Conservation (phyloP, 1,140 invertebrate genomes). For the Hesperophylax magnus region DNA sequence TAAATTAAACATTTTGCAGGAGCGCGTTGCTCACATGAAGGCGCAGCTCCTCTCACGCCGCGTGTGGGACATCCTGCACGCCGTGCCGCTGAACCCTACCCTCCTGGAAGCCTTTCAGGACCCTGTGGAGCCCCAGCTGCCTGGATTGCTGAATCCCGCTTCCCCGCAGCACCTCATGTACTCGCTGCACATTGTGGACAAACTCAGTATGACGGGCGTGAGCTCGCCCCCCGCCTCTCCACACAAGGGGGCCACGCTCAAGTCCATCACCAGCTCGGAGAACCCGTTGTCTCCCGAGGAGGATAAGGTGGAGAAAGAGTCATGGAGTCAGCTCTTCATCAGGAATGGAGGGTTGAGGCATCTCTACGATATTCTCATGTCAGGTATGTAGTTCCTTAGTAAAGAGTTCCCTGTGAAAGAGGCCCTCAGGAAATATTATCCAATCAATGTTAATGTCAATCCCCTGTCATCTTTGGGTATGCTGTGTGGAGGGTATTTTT, state of each 20-base stretch:
- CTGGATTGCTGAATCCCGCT: slow-evolving; percentile 85
- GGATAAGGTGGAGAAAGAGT: slow-evolving; percentile 62
- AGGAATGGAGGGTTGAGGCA: slow-evolving; percentile 88
- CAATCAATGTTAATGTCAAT: too few relatives aligned
- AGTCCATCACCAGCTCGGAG: slow-evolving; percentile 58
- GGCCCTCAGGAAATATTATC: too few relatives aligned
- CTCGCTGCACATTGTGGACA: slow-evolving; percentile 92
- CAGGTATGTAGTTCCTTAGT: slow-evolving; percentile 68
- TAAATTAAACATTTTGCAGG: slow-evolving; percentile 65
- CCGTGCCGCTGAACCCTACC: slow-evolving; percentile 90
- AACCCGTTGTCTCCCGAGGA: slow-evolving; percentile 62
- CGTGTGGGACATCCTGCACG: slow-evolving; percentile 94
- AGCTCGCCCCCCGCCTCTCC: slow-evolving; percentile 57
- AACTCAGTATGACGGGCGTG: slow-evolving; percentile 63
- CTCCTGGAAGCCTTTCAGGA: slow-evolving; percentile 88
- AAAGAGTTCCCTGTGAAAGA: too few relatives aligned
- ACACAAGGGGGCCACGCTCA: slow-evolving; percentile 41
- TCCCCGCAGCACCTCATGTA: slow-evolving; percentile 96
- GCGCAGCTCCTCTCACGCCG: slow-evolving; percentile 90
- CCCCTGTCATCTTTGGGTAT: too few relatives aligned
- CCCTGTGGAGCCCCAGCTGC: slow-evolving; percentile 76
- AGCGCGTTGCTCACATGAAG: slow-evolving; percentile 89
- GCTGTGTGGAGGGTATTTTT: too few relatives aligned
- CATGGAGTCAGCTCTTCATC: slow-evolving; percentile 86
- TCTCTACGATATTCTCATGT: slow-evolving; percentile 94